Base-by-base conservation (phyloP, 92 coral and sea anemone species). In the Heliopora coerulea region DNA sequence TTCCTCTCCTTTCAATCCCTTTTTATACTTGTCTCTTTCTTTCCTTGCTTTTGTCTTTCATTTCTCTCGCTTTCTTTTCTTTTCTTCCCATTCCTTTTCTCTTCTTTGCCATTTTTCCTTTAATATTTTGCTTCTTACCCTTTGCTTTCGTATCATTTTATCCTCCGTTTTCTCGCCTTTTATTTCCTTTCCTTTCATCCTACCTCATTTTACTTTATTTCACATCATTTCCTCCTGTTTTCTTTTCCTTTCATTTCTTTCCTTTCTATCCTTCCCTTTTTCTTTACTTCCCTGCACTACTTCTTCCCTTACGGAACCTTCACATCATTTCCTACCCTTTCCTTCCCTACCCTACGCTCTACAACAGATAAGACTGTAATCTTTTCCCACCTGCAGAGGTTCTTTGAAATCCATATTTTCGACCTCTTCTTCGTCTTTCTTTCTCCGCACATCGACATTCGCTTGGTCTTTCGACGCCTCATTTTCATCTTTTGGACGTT, bases 1-100 rank as follows among this genome's bases (percentile, higher is more conserved):
- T 30, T 59, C 59, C 32, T 59, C 62, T 54, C n/a, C n/a, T n/a
- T n/a, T n/a, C n/a, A n/a, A n/a, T n/a, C n/a, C n/a, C n/a, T n/a
- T n/a, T n/a, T n/a, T n/a, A n/a, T n/a, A n/a, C n/a, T n/a, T n/a
- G n/a, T 52, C 52, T 50, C n/a, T 8, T 3, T 10, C 34, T 31
- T 75, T 75, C 70, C 27, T 23, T 44, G 58, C 41, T 68, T 68
- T 59, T 59, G 80, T 61, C n/a, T n/a, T n/a, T n/a, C n/a, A n/a
- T n/a, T n/a, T n/a, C n/a, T n/a, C n/a, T 44, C 50, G 32, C 60
- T 37, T 62, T 70, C 42, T 37, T 37, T 37, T 11, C 11, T 37
- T 37, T 37, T 12, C 42, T 37, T 37, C 42, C 42, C 42, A 4
- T 37, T 37, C 42, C 42, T 37, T 4, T 37, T 4, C 42, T 4